Conservation (phyloP, 2,113 vertebrate species). For the Amphiprion ocellaris region DNA sequence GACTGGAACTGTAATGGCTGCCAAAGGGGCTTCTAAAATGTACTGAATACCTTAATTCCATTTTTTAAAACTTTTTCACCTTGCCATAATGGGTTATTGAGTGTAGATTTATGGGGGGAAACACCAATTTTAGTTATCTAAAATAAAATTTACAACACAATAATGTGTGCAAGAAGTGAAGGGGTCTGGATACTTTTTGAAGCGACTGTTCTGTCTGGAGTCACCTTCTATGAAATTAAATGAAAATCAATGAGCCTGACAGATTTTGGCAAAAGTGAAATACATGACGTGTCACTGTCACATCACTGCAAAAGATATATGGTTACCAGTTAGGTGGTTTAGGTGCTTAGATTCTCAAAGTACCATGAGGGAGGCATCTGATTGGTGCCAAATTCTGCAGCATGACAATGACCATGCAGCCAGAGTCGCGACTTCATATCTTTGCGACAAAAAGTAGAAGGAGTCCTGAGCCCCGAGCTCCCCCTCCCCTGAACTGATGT, state of each 20-base stretch:
- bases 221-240: too few relatives aligned
- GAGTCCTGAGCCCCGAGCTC: neutral
- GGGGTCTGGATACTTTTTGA: neutral
- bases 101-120: neutral
- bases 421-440: neutral
- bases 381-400: neutral
- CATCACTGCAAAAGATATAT: too few relatives aligned
- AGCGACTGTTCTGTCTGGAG: neutral
- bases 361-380: neutral
- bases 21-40: neutral
- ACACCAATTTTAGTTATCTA: neutral
- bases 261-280: too few relatives aligned
- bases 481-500: neutral
- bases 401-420: neutral
- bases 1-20: neutral
- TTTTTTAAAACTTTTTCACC: neutral
- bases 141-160: neutral
- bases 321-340: neutral
- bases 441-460: neutral
- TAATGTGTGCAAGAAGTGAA: neutral
- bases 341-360: neutral
- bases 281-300: too few relatives aligned
- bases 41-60: neutral
- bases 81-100: neutral
- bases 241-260: too few relatives aligned